Conservation (phyloP, 2,113 vertebrate genomes). For the Equus przewalskii region DNA sequence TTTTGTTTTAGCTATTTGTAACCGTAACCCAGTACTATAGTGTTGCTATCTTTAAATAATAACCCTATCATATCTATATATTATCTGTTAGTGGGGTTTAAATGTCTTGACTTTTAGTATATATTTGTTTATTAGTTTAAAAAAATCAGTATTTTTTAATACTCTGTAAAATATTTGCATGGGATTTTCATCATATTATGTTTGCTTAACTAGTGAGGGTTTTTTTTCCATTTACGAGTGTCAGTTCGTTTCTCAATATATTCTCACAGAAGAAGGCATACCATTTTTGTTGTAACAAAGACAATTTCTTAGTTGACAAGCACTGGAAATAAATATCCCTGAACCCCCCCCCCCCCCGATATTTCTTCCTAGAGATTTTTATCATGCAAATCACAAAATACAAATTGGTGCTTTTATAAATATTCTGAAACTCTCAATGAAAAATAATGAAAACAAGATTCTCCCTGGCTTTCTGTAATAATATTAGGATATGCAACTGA, state of each 20-base stretch:
- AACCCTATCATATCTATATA: conserved; percentile 45
- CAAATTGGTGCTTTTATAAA: conserved; percentile 69
- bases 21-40: conserved; percentile 60
- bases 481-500: neutral
- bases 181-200: conserved; percentile 65
- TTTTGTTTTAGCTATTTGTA: conserved; percentile 65
- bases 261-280: conserved; percentile 55
- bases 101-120: conserved; percentile 66
- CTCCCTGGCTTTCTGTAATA: conserved; percentile 31
- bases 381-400: conserved; percentile 57
- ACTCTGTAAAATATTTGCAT: conserved; percentile 81
- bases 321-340: conserved; percentile 66
- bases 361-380: conserved; percentile 71
- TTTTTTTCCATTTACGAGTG: conserved; percentile 64
- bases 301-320: conserved; percentile 62
- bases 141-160: conserved; percentile 67
- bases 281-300: conserved; percentile 62
- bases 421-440: conserved; percentile 30
- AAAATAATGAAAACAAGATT: conserved; percentile 46
- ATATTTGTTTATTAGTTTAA: conserved; percentile 75
- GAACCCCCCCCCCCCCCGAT: neutral
- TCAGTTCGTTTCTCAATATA: conserved; percentile 72
- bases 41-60: conserved; percentile 65
- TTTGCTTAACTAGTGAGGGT: conserved; percentile 68
- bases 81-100: conserved; percentile 60